Percentiles rank a stretch among this genome's conserved stretches.
These are phyloP conservation scores for Danio jaintianensis DNA, from an alignment of 2,797 vertebrate species.

Conservation along the genomic window DNA sequence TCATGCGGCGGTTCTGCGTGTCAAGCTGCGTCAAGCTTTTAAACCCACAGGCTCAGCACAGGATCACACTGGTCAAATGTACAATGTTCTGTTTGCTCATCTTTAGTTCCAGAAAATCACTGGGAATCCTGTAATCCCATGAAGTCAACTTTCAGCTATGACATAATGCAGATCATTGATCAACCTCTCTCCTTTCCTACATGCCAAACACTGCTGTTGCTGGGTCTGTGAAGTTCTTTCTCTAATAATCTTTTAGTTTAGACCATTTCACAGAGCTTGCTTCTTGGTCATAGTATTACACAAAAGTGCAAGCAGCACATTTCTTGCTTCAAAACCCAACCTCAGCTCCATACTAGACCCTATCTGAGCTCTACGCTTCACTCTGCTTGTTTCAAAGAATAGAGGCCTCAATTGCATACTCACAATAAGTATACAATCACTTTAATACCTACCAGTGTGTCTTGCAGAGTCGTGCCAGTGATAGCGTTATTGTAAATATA, in stretches of 20 bases:
- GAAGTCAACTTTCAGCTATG: conserved; percentile 11
- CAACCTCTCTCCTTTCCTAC: conserved; percentile 40
- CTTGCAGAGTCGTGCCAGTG: conserved; percentile 93
- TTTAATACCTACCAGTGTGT: conserved; percentile 77
- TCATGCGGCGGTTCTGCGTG: conserved; percentile 24
- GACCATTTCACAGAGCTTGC: neutral
- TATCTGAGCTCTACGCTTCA: neutral
- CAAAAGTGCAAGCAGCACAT: neutral
- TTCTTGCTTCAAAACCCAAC: neutral
- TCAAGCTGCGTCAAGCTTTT: conserved; percentile 38
- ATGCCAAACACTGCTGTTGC: conserved; percentile 34
- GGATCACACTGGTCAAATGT: conserved; percentile 20
- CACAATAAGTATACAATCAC: conserved; percentile 82
- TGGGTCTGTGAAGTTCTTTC: neutral
- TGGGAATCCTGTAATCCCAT: conserved; percentile 23
- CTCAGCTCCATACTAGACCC: neutral
- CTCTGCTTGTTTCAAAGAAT: conserved; percentile 17
- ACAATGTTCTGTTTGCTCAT: conserved; percentile 17
- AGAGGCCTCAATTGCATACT: conserved; percentile 26
- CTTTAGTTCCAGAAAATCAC: conserved; percentile 30
- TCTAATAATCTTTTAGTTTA: neutral
- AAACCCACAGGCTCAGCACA: conserved; percentile 39
- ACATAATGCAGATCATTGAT: conserved; percentile 20
- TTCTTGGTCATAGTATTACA: neutral
- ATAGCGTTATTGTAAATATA: conserved; percentile 94